Evolutionary conservation across 2,888 invertebrate species (phyloP).

Genomic region (Dynastes grantii): DNA sequence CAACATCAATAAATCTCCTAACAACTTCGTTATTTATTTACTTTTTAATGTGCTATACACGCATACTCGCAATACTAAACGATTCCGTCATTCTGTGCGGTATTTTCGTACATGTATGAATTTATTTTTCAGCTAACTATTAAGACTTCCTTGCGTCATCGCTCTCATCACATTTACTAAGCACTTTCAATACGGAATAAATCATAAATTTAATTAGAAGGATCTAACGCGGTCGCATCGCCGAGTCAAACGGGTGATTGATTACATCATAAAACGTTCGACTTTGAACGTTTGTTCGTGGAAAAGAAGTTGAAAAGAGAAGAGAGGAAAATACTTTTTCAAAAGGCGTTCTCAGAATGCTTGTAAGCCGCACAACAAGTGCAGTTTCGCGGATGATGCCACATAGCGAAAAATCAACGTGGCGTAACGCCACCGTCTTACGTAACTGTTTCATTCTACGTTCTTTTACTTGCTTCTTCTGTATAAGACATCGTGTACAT

Average conservation of each 20-base stretch:
- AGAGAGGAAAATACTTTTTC: conserved; percentile 1
- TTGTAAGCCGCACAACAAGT: background rate
- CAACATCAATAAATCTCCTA: too few species aligned
- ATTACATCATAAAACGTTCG: conserved; percentile 11
- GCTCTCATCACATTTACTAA: too few species aligned
- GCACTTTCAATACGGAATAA: too few species aligned
- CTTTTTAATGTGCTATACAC: too few species aligned
- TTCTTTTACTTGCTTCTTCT: background rate
- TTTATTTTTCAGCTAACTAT: too few species aligned
- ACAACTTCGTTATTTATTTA: too few species aligned
- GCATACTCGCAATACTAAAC: too few species aligned
- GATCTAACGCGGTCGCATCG: background rate
- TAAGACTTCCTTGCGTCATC: too few species aligned
- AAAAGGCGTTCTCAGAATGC: conserved; percentile 5
- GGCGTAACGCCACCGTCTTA: conserved; percentile 4
- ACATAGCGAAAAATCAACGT: conserved; percentile 7
- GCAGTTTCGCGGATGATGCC: background rate
- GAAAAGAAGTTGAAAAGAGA: background rate
- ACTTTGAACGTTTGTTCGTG: conserved; percentile 6
- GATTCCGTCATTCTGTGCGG: too few species aligned
- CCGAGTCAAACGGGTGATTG: background rate
- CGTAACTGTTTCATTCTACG: conserved; percentile 4
- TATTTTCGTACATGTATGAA: too few species aligned
- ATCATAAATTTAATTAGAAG: background rate
- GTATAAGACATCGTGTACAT: too few species aligned